A percentile compares a stretch with the other conserved stretches of the same genome.
Evolutionary conservation across 2,888 invertebrate genomes (phyloP).

Genomic region (Watsonalla binaria): DNA sequence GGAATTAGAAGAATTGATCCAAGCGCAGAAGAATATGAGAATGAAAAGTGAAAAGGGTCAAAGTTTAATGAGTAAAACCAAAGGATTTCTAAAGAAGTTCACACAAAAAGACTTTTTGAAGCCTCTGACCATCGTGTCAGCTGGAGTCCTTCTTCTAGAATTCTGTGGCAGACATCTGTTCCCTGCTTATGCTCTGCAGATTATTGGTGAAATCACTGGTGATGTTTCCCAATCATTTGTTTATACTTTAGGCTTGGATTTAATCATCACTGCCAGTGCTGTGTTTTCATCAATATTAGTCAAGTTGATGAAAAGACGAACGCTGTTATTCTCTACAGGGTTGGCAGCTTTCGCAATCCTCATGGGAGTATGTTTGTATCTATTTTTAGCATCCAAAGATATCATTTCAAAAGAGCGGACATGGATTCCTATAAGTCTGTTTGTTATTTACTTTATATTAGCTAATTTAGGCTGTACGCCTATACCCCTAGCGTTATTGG

Average conservation of each 20-base stretch:
- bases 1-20: constrained; percentile 38
- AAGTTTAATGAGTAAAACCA: constrained; percentile 10
- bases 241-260: constrained; percentile 43
- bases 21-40: constrained; percentile 31
- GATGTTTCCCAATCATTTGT: constrained; percentile 37
- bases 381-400: constrained; percentile 29
- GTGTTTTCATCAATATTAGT: constrained; percentile 41
- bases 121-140: constrained; percentile 37
- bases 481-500: constrained; percentile 49
- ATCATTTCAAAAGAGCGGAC: constrained; percentile 28
- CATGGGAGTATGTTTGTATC: constrained; percentile 32
- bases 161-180: constrained; percentile 48
- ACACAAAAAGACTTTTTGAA: constrained; percentile 42
- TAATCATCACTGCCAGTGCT: constrained; percentile 41
- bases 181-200: constrained; percentile 49
- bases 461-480: constrained; percentile 54
- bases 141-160: constrained; percentile 38
- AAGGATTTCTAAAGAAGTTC: constrained; percentile 37
- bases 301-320: constrained; percentile 41
- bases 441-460: constrained; percentile 43
- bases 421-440: constrained; percentile 38
- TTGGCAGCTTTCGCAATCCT: constrained; percentile 33
- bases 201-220: constrained; percentile 41
- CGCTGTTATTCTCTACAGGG: constrained; percentile 44
- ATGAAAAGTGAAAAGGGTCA: constrained; percentile 8